Conservation (phyloP, 1,140 invertebrate genomes). For the Lerema accius region DNA sequence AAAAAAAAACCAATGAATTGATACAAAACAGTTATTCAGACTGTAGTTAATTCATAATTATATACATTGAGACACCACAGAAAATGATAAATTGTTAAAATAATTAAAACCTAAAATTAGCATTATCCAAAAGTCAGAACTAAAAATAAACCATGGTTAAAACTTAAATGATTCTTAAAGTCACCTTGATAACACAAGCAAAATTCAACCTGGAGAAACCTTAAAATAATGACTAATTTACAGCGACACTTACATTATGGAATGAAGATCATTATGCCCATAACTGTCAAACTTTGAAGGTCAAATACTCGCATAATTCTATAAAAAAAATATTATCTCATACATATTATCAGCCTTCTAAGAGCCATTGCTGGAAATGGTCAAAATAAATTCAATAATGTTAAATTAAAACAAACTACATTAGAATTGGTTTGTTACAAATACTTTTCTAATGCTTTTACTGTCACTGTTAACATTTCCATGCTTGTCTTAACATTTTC, state of each 20-base stretch:
- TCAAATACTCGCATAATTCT: no score
- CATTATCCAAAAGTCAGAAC: background rate
- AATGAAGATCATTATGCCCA: conserved; percentile 64
- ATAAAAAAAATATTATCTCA: no score
- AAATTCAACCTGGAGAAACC: conserved; percentile 24
- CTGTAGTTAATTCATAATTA: conserved; percentile 40
- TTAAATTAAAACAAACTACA: no score
- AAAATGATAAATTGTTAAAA: conserved; percentile 14
- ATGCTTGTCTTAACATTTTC: no score
- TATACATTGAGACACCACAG: conserved; percentile 30
- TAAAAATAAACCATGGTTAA: conserved; percentile 33
- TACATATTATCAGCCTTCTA: no score
- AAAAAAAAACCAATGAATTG: conserved; percentile 1
- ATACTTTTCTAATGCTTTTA: no score
- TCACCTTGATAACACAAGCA: conserved; percentile 1
- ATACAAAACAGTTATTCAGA: conserved; percentile 11
- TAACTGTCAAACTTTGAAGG: no score
- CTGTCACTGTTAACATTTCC: no score
- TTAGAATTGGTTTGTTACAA: no score
- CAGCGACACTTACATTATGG: conserved; percentile 50
- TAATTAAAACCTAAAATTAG: conserved; percentile 30
- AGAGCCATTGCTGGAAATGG: no score
- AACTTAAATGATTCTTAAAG: conserved; percentile 40
- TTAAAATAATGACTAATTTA: conserved; percentile 61
- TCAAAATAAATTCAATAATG: no score